Conservation (phyloP, 2,113 vertebrate genomes). For the Ceratotherium simum region DNA sequence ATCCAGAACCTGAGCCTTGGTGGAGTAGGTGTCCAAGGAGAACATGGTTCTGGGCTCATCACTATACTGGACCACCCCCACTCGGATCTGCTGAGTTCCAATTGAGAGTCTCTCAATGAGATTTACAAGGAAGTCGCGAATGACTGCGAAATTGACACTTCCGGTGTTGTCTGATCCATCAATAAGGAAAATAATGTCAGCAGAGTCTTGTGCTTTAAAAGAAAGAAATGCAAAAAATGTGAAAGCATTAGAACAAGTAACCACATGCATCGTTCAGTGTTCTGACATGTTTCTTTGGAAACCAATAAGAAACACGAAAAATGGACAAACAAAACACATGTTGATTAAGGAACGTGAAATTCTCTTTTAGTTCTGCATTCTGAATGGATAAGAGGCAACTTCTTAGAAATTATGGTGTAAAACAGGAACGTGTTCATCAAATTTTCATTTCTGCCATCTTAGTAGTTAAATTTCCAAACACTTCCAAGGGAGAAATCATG, state of each 20-base stretch:
- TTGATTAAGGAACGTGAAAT: slow-evolving; percentile 77
- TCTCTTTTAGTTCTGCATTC: slow-evolving; percentile 95
- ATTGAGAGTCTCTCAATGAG: slow-evolving; percentile 94
- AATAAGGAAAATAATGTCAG: slow-evolving; percentile 99
- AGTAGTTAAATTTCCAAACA: background rate
- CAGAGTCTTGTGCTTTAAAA: slow-evolving; percentile 96
- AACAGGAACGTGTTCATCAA: fast-evolving
- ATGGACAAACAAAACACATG: slow-evolving; percentile 82
- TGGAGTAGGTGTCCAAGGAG: slow-evolving; percentile 92
- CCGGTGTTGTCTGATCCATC: slow-evolving; percentile 99
- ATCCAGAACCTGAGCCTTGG: slow-evolving; percentile 91
- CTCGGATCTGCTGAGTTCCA: slow-evolving; percentile 92
- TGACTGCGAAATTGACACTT: slow-evolving; percentile 93
- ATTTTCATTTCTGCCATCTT: background rate
- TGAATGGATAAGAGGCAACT: slow-evolving; percentile 90
- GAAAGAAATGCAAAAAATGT: slow-evolving; percentile 92
- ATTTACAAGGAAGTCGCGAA: slow-evolving; percentile 96
- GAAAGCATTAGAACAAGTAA: slow-evolving; percentile 95
- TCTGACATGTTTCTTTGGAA: slow-evolving; percentile 91
- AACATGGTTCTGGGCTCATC: slow-evolving; percentile 91
- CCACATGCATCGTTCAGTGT: slow-evolving; percentile 89
- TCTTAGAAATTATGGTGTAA: background rate
- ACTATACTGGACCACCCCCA: slow-evolving; percentile 95
- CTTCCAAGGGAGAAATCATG: background rate
- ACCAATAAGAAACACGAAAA: slow-evolving; percentile 91